Conservation (phyloP, 2,888 invertebrate species). For the Drosophila formosana region DNA sequence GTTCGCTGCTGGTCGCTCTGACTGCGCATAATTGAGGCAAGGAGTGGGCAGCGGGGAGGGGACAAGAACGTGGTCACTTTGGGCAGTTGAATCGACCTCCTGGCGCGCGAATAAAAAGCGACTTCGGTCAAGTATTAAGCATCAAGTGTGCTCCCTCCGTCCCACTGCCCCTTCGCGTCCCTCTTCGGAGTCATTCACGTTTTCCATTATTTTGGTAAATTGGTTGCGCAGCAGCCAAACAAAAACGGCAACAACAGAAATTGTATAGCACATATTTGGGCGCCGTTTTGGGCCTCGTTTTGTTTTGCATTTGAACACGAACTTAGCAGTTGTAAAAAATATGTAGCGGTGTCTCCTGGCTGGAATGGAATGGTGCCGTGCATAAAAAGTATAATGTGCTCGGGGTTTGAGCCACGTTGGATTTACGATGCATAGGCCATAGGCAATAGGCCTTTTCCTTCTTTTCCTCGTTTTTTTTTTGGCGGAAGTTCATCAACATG, state of each 20-base stretch:
- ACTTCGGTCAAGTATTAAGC: conserved; percentile 41
- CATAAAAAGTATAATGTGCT: conserved; percentile 68
- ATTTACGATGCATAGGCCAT: conserved; percentile 60
- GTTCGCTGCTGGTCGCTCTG: conserved; percentile 26
- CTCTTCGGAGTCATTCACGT: conserved; percentile 25
- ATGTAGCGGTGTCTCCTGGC: conserved; percentile 12
- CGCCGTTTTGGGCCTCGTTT: conserved; percentile 29
- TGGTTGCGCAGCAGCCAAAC: conserved; percentile 49
- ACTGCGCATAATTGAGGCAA: conserved; percentile 62
- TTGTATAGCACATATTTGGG: conserved; percentile 50
- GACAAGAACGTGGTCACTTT: background rate
- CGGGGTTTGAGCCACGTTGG: conserved; percentile 43
- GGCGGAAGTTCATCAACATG: conserved; percentile 69
- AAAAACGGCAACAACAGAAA: conserved; percentile 12
- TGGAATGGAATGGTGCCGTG: conserved; percentile 11
- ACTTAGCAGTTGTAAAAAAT: conserved; percentile 58
- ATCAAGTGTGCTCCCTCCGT: background rate
- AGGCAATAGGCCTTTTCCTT: conserved; percentile 5
- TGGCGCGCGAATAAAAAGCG: conserved; percentile 43
- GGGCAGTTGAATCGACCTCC: conserved; percentile 24
- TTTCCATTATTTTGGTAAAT: conserved; percentile 73
- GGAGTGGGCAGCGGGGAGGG: background rate
- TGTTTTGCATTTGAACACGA: conserved; percentile 61
- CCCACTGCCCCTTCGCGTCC: background rate
- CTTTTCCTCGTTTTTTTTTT: background rate